Evolutionary conservation across 2,113 vertebrate species (phyloP).

Genomic region (Rhipidura dahli): DNA sequence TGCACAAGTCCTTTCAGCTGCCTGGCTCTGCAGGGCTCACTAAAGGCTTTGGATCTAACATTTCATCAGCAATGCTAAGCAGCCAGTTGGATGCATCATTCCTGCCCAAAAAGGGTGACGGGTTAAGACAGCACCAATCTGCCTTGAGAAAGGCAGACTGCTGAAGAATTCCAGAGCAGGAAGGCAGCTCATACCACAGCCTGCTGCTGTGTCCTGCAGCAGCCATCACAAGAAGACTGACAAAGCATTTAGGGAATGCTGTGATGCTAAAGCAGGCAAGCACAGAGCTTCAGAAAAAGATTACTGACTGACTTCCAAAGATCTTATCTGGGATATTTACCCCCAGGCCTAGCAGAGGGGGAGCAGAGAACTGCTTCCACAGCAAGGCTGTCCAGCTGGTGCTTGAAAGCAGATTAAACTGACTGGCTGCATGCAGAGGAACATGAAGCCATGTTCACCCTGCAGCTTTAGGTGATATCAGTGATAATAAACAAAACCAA

Average conservation of each 20-base stretch:
- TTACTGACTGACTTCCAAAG: neutral
- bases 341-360: neutral
- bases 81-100: neutral
- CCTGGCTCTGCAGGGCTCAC: neutral
- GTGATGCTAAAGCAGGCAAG: neutral
- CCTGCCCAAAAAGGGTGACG: neutral
- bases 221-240: neutral
- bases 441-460: fast-evolving
- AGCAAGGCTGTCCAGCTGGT: neutral
- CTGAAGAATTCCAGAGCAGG: slow-evolving; percentile 28
- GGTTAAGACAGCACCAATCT: neutral
- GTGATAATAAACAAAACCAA: neutral
- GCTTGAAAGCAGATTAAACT: neutral
- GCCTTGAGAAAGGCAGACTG: neutral
- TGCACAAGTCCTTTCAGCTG: neutral
- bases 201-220: neutral
- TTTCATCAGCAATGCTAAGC: neutral
- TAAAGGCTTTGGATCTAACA: neutral
- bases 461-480: neutral
- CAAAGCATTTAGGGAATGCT: slow-evolving; percentile 22
- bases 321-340: neutral
- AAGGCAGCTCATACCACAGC: neutral
- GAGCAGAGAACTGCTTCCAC: neutral
- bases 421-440: neutral
- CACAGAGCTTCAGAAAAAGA: neutral